Evolutionary conservation across 2,113 vertebrate species (phyloP), one percentile per base, ranked within the genome.

Genomic region (Seriola dumerili): DNA sequence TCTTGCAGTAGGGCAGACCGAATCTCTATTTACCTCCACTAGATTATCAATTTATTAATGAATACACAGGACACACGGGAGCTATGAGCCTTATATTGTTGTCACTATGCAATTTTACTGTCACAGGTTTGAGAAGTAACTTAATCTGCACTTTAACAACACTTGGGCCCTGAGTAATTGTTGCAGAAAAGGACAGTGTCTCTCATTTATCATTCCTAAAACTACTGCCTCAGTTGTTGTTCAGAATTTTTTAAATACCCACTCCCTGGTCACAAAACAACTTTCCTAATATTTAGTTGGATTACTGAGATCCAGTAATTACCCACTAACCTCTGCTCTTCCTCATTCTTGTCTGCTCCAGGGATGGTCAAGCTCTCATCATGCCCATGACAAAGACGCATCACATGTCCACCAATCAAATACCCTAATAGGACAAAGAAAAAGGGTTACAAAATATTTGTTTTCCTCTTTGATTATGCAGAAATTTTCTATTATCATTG

Each of bases 281-380:
- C 23, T 12, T 9, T 6, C 25, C 25, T 36, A 17, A 19, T 38
- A 62, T 58, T 23, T n/a, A n/a, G 2, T 25, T 48, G 5, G 44
- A 48, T 25, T 12, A 29, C 13, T 25, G n/a, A 40, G 21, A 48
- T 32, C 5, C 52, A 77, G n/a, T 19, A 38, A 32, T 23, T 11
- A 29, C 61, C 36, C 38, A 85, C 95, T 89, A 57, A 98, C 98
- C 96, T 97, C 81, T 98, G 96, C 76, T 97, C 96, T 57, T 95
- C 94, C 54, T 96, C 96, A 66, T 89, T 96, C 89, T 97, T 97
- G 57, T 97, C 96, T 50, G 96, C 96, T 89, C 96, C 97, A 67
- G 96, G 97, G 93, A 98, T 97, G 6, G 97, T 98, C 93, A 99
- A 93, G 89, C 96, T 98, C 87, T 99, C 98, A 90, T 99, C 98